Base-by-base conservation (phyloP, 2,888 invertebrate species). In the Euplexia lucipara region DNA sequence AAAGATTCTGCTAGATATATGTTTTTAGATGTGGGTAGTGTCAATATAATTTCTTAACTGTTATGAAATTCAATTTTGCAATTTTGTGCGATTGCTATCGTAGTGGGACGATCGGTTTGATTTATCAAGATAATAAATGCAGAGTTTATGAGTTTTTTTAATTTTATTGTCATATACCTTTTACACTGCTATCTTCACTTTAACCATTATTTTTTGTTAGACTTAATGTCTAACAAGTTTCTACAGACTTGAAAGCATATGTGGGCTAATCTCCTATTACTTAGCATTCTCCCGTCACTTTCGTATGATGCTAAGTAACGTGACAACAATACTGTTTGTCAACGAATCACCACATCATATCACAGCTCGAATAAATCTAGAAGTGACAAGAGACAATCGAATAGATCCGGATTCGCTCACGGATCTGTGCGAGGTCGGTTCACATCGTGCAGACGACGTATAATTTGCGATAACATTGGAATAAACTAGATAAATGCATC, bases 341-440 rank as follows among this genome's bases (percentile, higher is more conserved):
- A 79, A 62, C 66, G 63, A 52, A 57, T 60, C 26, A 56, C 49
- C 61, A 53, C 54, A 60, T 41, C 52, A 35, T 65, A 68, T 57
- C 70, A 79, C 54, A 22, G 64, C 52, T 72, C 53, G 47, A 56
- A 71, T 81, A 74, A 67, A 78, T 78, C 70, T 73, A 75, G 57
- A 73, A 76, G 81, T 75, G 78, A 72, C 81, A 79, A 75, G 66
- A 77, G 78, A 76, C 75, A 83, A 67, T 81, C 59, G 61, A 70
- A 65, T 48, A 78, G 83, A 86, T 84, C 86, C 85, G 86, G 85
- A 83, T 79, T 80, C 72, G 81, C 75, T 87, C 78, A 85, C 87
- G 88, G 88, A 89, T 86, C 83, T 83, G 64, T 51, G 42, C 88
- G 87, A 90, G 90, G 90, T 86, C 87, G 84, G 67, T 78, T 77